Evolutionary conservation across 2,113 vertebrate species (phyloP).

Genomic region (Arenaria interpres): DNA sequence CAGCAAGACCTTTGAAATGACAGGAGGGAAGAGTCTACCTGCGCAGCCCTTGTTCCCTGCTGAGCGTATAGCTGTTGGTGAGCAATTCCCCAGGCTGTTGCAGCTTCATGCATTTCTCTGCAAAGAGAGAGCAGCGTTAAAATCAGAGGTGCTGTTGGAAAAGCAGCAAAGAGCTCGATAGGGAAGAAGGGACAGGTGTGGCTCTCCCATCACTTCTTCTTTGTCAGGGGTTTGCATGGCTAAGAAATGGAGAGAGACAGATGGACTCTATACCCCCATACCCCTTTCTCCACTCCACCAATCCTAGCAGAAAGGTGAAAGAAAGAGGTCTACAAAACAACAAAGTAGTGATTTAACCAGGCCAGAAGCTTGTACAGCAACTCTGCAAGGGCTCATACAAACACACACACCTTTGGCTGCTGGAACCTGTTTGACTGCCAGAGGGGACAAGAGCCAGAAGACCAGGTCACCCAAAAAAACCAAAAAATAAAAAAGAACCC

Average conservation of each 20-base stretch:
- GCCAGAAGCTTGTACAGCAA: neutral
- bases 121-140: neutral
- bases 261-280: neutral
- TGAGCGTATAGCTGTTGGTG: neutral
- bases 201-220: neutral
- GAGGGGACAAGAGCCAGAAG: slow-evolving; percentile 17
- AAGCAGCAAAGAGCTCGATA: neutral
- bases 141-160: neutral
- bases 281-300: neutral
- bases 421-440: slow-evolving; percentile 26
- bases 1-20: neutral
- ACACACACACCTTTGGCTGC: slow-evolving; percentile 43
- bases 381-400: slow-evolving; percentile 4
- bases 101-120: neutral
- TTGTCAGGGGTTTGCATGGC: neutral
- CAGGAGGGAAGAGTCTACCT: neutral
- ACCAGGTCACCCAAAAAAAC: neutral
- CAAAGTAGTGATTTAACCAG: neutral
- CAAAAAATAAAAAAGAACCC: neutral
- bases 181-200: neutral
- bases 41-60: neutral
- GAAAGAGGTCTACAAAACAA: neutral
- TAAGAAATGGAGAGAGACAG: neutral
- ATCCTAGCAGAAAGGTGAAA: neutral
- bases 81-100: neutral